A percentile compares a stretch with the other conserved stretches of the same genome.
These are phyloP conservation scores for Cephalopachus bancanus DNA, from an alignment of 2,797 vertebrate genomes.

Conservation along the genomic window DNA sequence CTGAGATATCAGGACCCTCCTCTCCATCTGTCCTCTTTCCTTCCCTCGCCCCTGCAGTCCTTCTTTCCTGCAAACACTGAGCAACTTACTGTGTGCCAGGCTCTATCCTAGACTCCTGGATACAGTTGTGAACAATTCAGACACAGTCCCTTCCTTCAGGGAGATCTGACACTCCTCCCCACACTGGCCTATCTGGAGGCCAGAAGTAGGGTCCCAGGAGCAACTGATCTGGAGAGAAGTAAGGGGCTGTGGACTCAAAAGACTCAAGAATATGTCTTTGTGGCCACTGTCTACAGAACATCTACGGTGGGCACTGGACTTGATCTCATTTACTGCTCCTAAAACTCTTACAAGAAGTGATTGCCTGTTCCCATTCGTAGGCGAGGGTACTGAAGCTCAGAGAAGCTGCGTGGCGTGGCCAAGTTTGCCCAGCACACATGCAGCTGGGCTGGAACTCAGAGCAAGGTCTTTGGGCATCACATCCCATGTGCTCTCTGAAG, in stretches of 20 bases:
- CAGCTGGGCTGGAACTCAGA: neutral
- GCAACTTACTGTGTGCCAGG: neutral
- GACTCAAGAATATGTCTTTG: neutral
- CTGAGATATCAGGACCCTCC: neutral
- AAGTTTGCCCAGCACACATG: neutral
- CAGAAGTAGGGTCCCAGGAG: neutral
- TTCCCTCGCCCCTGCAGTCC: neutral
- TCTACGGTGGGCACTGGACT: neutral
- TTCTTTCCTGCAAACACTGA: neutral
- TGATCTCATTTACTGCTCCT: neutral
- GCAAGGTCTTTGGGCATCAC: neutral
- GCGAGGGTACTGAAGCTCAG: neutral
- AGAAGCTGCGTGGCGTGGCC: rapidly evolving
- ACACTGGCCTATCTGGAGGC: neutral
- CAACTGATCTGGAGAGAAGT: neutral
- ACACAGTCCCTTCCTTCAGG: neutral
- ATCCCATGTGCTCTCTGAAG: neutral
- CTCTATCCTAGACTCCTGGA: neutral
- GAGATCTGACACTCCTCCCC: neutral
- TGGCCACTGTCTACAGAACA: neutral
- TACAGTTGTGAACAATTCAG: neutral
- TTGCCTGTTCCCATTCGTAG: neutral
- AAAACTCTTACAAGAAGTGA: neutral
- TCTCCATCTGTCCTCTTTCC: neutral
- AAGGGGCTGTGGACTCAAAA: neutral